A percentile compares a stretch with the other conserved stretches of the same genome.
Evolutionary conservation across 2,888 invertebrate genomes (phyloP).

Genomic region (Lypha dubia): DNA sequence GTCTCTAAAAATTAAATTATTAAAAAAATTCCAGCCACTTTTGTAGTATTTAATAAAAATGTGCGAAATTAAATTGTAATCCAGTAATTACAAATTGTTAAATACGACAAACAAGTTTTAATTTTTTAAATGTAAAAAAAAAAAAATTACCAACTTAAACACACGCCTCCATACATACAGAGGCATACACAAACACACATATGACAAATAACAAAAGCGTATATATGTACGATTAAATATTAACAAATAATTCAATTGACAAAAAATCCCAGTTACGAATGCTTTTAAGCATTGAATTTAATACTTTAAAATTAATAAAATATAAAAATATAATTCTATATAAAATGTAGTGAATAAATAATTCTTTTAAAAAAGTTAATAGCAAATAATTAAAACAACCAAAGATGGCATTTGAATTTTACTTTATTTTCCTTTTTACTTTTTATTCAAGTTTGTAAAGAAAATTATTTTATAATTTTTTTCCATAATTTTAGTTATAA

Average conservation of each 20-base stretch:
- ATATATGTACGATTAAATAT: conserved; percentile 14
- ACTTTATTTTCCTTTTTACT: too few species aligned
- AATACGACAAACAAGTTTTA: conserved; percentile 41
- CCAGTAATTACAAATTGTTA: conserved; percentile 56
- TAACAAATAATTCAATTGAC: conserved; percentile 16
- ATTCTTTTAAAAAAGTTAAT: conserved; percentile 48
- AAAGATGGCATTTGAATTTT: conserved; percentile 71
- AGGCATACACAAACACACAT: not conserved
- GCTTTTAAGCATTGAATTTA: conserved; percentile 53
- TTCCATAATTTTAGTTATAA: conserved; percentile 58
- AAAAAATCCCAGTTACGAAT: conserved; percentile 59
- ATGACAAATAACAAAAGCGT: conserved; percentile 33
- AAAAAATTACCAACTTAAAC: too few species aligned
- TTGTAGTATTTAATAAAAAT: conserved; percentile 57
- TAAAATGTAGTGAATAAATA: conserved; percentile 59
- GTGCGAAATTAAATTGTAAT: conserved; percentile 41
- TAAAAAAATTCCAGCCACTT: conserved; percentile 70
- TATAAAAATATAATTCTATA: conserved; percentile 13
- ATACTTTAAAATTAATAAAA: too few species aligned
- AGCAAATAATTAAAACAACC: conserved; percentile 71
- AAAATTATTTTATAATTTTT: conserved; percentile 22
- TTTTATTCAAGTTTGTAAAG: conserved; percentile 22
- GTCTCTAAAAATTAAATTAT: conserved; percentile 13
- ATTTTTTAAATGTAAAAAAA: conserved; percentile 32
- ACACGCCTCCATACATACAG: too few species aligned